phyloP scores from a whole-genome alignment of 2,888 invertebrate species.

The Athetis lepigone region DNA sequence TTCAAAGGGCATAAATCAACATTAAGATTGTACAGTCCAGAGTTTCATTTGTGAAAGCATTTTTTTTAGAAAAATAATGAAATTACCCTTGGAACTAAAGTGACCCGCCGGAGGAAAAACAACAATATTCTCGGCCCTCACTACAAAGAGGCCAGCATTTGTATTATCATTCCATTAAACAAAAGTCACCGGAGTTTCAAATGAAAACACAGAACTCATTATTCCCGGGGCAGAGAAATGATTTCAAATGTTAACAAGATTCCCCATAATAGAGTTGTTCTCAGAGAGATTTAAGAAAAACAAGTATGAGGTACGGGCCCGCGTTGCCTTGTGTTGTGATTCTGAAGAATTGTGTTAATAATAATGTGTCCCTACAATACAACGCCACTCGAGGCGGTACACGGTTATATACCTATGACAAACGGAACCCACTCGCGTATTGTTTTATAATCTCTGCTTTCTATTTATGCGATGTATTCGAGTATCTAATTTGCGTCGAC shows the following conservation, averaged over 20 bases:
- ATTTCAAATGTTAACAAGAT: conserved; percentile 90
- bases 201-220: conserved; percentile 90
- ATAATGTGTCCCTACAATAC: conserved; percentile 59
- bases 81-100: conserved; percentile 88
- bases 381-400: conserved; percentile 56
- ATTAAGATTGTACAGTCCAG: conserved; percentile 77
- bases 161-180: conserved; percentile 91
- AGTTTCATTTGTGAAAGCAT: conserved; percentile 81
- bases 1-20: conserved; percentile 80
- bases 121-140: conserved; percentile 86
- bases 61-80: conserved; percentile 85
- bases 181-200: conserved; percentile 90
- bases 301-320: conserved; percentile 74
- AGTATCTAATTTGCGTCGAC: conserved; percentile 41
- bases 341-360: conserved; percentile 79
- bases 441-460: conserved; percentile 71
- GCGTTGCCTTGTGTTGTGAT: conserved; percentile 72
- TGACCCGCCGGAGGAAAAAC: conserved; percentile 87
- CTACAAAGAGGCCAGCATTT: conserved; percentile 89
- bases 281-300: conserved; percentile 89
- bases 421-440: conserved; percentile 63
- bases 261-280: conserved; percentile 88
- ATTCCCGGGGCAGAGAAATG: conserved; percentile 88
- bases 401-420: conserved; percentile 53
- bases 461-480: conserved; percentile 57